phyloP scores from a whole-genome alignment of 2,888 invertebrate species.

The Sisyra terminalis region DNA sequence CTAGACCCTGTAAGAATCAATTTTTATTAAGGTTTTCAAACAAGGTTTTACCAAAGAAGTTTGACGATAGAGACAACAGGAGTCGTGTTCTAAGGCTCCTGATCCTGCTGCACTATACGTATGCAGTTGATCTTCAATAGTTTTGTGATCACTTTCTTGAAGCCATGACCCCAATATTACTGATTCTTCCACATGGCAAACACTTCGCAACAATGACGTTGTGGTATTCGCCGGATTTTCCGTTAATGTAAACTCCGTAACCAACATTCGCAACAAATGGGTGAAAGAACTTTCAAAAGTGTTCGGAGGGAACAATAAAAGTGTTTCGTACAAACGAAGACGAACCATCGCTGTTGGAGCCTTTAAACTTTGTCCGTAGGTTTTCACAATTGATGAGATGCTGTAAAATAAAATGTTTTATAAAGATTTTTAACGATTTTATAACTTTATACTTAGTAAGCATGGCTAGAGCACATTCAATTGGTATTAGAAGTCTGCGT shows the following conservation, averaged over 20 bases:
- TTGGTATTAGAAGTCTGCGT: slow-evolving; percentile 71
- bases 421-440: no score
- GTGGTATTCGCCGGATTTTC: slow-evolving; percentile 89
- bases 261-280: slow-evolving; percentile 75
- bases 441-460: slow-evolving; percentile 84
- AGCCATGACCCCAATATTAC: slow-evolving; percentile 89
- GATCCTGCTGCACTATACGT: slow-evolving; percentile 91
- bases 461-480: slow-evolving; percentile 92
- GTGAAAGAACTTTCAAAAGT: slow-evolving; percentile 78
- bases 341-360: slow-evolving; percentile 90
- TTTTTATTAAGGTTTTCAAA: slow-evolving; percentile 14
- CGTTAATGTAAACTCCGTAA: slow-evolving; percentile 86
- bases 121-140: slow-evolving; percentile 93
- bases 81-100: slow-evolving; percentile 92
- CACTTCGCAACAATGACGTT: slow-evolving; percentile 61
- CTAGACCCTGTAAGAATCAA: no score
- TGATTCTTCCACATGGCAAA: slow-evolving; percentile 79
- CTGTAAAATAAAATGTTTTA: slow-evolving; percentile 43
- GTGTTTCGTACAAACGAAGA: slow-evolving; percentile 79
- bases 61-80: slow-evolving; percentile 75
- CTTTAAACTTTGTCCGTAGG: slow-evolving; percentile 82
- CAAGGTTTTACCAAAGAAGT: slow-evolving; percentile 37
- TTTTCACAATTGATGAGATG: slow-evolving; percentile 67
- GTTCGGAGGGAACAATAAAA: slow-evolving; percentile 59
- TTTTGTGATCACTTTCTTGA: slow-evolving; percentile 90